Evolutionary conservation across 2,888 invertebrate genomes (phyloP).

Genomic region (Cyclophora albipunctata): DNA sequence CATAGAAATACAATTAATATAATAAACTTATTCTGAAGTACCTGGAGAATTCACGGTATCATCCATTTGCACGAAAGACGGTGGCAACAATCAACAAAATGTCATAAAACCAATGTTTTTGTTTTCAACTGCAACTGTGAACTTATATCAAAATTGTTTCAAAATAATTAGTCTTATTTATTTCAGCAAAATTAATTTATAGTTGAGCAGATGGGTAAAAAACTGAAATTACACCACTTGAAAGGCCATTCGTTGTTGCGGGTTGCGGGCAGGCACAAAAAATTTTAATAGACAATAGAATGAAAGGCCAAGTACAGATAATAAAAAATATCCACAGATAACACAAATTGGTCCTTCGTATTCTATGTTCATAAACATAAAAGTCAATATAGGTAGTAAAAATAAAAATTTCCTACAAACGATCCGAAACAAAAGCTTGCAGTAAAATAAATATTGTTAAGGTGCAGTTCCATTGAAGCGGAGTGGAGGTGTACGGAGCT

Average conservation of each 20-base stretch:
- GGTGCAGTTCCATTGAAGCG: too few relatives aligned
- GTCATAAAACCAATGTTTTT: slow-evolving; percentile 41
- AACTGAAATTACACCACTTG: slow-evolving; percentile 6
- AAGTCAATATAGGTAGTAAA: too few relatives aligned
- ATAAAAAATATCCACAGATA: too few relatives aligned
- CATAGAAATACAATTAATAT: too few relatives aligned
- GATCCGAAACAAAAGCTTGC: too few relatives aligned
- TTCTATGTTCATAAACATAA: too few relatives aligned
- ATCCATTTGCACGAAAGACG: slow-evolving; percentile 69
- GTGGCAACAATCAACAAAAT: slow-evolving; percentile 64
- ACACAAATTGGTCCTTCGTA: too few relatives aligned
- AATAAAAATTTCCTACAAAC: too few relatives aligned
- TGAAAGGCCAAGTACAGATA: too few relatives aligned
- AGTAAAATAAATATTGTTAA: too few relatives aligned
- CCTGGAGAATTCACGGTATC: slow-evolving; percentile 70
- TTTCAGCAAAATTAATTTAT: slow-evolving; percentile 2
- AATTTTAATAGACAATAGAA: slow-evolving; percentile 2
- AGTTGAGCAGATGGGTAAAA: not conserved
- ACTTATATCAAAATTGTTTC: not conserved
- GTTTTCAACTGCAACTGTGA: not conserved
- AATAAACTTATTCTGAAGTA: slow-evolving; percentile 17
- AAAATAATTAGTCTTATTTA: not conserved
- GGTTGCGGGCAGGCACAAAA: slow-evolving; percentile 11
- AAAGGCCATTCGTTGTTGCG: slow-evolving; percentile 8
- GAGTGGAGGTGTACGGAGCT: too few relatives aligned